These are phyloP conservation scores for Argyresthia goedartella DNA, from an alignment of 2,888 invertebrate species.

Conservation along the genomic window DNA sequence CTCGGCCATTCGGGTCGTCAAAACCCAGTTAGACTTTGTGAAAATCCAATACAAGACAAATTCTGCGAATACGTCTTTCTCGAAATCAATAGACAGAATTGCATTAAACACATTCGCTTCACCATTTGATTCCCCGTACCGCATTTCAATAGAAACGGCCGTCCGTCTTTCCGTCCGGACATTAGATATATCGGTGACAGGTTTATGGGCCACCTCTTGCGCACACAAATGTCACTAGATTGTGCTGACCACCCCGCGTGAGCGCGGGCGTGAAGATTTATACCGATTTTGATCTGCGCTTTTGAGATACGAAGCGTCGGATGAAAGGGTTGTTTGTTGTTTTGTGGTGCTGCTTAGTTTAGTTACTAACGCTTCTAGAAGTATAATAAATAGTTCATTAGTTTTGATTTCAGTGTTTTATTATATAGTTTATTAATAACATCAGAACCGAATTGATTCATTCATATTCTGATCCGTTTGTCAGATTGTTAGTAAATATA, in stretches of 20 bases:
- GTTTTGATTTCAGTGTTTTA: too few relatives aligned
- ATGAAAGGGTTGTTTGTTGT: slow-evolving; percentile 18
- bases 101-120: neutral
- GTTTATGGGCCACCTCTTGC: slow-evolving; percentile 24
- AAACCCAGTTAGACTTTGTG: too few relatives aligned
- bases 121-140: neutral
- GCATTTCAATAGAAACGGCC: slow-evolving; percentile 14
- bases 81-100: neutral
- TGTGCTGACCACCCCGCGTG: slow-evolving; percentile 5
- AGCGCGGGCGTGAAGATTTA: slow-evolving; percentile 6
- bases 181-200: slow-evolving; percentile 42
- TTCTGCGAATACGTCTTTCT: too few relatives aligned
- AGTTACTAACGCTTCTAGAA: too few relatives aligned
- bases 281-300: slow-evolving; percentile 21
- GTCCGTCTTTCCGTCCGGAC: slow-evolving; percentile 26
- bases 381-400: too few relatives aligned
- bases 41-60: too few relatives aligned
- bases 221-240: neutral
- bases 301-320: slow-evolving; percentile 10
- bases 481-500: too few relatives aligned
- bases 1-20: too few relatives aligned
- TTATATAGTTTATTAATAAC: too few relatives aligned
- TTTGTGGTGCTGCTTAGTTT: neutral
- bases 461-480: too few relatives aligned
- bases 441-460: too few relatives aligned